These are phyloP conservation scores for Steinernema feltiae DNA, from an alignment of 1,140 invertebrate genomes.

Conservation along the genomic window DNA sequence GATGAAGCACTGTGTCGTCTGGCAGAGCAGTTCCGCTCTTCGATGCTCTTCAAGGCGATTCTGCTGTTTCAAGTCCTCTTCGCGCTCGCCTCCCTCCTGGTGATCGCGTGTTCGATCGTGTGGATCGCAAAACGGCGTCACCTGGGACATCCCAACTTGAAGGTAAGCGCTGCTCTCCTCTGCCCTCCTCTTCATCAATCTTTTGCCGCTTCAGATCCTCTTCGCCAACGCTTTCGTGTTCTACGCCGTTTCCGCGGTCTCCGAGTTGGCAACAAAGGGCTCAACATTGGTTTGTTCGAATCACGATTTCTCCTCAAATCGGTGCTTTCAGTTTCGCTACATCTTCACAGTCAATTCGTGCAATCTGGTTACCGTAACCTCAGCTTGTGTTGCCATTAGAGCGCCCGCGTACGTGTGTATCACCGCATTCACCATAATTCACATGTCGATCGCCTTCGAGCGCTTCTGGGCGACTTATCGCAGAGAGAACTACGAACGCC, in stretches of 20 bases:
- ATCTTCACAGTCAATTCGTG: background rate
- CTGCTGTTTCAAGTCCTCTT: background rate
- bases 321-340: background rate
- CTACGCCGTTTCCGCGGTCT: background rate
- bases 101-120: background rate
- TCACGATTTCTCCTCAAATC: background rate
- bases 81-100: background rate
- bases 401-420: background rate
- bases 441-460: background rate
- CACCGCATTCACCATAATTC: background rate
- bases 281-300: background rate
- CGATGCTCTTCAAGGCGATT: background rate
- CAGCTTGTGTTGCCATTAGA: background rate
- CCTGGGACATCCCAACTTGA: background rate
- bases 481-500: background rate
- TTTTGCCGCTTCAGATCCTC: background rate
- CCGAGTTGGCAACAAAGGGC: background rate
- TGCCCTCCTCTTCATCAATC: background rate
- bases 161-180: no score
- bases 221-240: constrained; percentile 1
- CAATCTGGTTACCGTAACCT: background rate
- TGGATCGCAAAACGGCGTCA: constrained; percentile 4
- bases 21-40: background rate
- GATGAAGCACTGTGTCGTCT: background rate
- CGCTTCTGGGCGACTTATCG: background rate